Conservation (phyloP, 30 jellyfish, hydroid and myxozoan genomes). For the Aurelia coerulea region DNA sequence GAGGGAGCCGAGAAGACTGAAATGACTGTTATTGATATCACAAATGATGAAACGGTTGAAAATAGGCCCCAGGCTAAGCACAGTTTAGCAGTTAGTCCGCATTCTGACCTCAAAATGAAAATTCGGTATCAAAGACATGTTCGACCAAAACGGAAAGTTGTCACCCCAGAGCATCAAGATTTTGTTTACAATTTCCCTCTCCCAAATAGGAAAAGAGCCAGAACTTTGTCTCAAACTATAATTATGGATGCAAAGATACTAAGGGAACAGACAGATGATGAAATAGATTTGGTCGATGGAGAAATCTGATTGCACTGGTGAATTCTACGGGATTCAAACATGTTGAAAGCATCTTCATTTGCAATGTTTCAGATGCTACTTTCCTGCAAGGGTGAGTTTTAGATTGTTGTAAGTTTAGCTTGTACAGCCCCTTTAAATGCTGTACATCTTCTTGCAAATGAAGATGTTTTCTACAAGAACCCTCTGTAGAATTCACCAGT, state of each 20-base stretch:
- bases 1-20: neutral
- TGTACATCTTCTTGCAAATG: too few species aligned
- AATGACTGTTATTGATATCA: neutral
- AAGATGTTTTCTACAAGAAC: too few species aligned
- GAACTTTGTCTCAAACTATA: conserved; percentile 38
- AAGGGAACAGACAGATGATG: conserved; percentile 5
- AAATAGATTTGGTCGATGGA: neutral
- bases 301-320: too few species aligned
- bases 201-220: conserved; percentile 46
- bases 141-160: conserved; percentile 62
- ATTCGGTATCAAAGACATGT: conserved; percentile 38
- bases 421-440: too few species aligned
- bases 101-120: conserved; percentile 46
- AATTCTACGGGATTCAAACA: too few species aligned
- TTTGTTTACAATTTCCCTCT: conserved; percentile 55
- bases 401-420: too few species aligned
- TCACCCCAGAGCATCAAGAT: conserved; percentile 48
- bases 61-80: too few species aligned
- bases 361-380: too few species aligned
- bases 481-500: too few species aligned
- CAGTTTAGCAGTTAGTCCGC: neutral
- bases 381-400: too few species aligned
- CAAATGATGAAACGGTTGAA: too few species aligned
- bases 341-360: too few species aligned
- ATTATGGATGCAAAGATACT: conserved; percentile 47